These are phyloP conservation scores for Microplitis deprimator DNA, from an alignment of 2,888 invertebrate species.

Conservation along the genomic window DNA sequence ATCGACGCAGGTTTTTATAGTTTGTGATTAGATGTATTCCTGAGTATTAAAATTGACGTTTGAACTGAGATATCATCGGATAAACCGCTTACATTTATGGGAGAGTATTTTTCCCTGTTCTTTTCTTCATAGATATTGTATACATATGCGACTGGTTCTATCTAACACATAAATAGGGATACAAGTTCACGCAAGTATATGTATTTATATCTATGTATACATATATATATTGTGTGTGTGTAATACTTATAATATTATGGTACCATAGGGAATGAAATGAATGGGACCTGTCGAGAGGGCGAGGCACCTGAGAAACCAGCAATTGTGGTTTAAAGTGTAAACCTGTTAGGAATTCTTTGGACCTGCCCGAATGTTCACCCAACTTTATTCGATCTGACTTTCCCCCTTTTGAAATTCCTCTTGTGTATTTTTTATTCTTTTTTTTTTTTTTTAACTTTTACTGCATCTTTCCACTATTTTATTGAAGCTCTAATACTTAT, in stretches of 20 bases:
- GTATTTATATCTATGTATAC: slow-evolving; percentile 11
- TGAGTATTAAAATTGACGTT: slow-evolving; percentile 38
- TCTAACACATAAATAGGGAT: background rate
- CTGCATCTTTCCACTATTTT: background rate
- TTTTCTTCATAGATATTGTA: slow-evolving; percentile 5
- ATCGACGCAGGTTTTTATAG: slow-evolving; percentile 17
- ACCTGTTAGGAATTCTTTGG: slow-evolving; percentile 39
- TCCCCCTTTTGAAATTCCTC: slow-evolving; percentile 18
- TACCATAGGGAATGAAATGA: slow-evolving; percentile 49
- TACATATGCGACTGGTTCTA: background rate
- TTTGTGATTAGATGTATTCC: slow-evolving; percentile 2
- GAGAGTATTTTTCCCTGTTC: slow-evolving; percentile 17
- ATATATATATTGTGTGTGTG: slow-evolving; percentile 19
- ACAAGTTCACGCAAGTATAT: background rate
- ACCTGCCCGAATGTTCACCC: slow-evolving; percentile 33
- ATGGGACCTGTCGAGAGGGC: slow-evolving; percentile 57
- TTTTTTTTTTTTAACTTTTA: slow-evolving; percentile 5
- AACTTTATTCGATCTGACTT: slow-evolving; percentile 31
- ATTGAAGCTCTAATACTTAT: background rate
- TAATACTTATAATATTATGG: slow-evolving; percentile 21
- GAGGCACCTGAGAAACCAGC: slow-evolving; percentile 53
- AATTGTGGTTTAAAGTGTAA: slow-evolving; percentile 27
- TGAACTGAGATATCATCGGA: slow-evolving; percentile 37
- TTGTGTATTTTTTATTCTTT: slow-evolving; percentile 12
- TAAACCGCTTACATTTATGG: slow-evolving; percentile 27